These are phyloP conservation scores for Maniola jurtina DNA, from an alignment of 1,140 invertebrate genomes.

Conservation along the genomic window DNA sequence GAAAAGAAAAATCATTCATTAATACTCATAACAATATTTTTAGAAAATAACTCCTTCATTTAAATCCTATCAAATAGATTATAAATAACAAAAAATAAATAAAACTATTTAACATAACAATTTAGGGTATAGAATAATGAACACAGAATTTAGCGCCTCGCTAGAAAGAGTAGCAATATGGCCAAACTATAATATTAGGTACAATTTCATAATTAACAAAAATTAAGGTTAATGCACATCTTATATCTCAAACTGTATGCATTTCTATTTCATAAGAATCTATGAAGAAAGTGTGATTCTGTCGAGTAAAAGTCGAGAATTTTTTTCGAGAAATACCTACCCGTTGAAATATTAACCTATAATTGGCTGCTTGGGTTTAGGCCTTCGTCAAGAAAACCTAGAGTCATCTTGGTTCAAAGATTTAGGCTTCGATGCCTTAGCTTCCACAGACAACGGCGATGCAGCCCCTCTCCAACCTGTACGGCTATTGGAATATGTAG, in stretches of 20 bases:
- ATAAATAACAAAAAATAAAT: no score
- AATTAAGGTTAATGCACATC: no score
- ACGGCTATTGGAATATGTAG: constrained; percentile 67
- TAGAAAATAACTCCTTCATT: no score
- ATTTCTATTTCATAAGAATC: no score
- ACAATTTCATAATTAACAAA: no score
- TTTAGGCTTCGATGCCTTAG: constrained; percentile 55
- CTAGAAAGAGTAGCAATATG: not conserved
- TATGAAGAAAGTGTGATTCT: no score
- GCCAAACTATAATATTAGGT: not conserved
- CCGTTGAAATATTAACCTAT: not conserved
- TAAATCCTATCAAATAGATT: no score
- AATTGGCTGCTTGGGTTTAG: not conserved
- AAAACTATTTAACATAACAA: not conserved
- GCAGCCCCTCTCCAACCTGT: constrained; percentile 40
- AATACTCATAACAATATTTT: not conserved
- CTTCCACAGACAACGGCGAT: constrained; percentile 40
- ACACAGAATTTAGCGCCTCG: not conserved
- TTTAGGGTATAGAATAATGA: not conserved
- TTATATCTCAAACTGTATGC: no score
- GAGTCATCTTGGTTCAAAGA: constrained; percentile 59
- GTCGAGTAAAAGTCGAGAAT: no score
- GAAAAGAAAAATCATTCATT: not conserved
- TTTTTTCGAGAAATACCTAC: not conserved
- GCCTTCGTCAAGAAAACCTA: constrained; percentile 59